Evolutionary conservation across 23 tunicate genomes (phyloP), one percentile per base, ranked within the genome.

Genomic region (Styela clava): DNA sequence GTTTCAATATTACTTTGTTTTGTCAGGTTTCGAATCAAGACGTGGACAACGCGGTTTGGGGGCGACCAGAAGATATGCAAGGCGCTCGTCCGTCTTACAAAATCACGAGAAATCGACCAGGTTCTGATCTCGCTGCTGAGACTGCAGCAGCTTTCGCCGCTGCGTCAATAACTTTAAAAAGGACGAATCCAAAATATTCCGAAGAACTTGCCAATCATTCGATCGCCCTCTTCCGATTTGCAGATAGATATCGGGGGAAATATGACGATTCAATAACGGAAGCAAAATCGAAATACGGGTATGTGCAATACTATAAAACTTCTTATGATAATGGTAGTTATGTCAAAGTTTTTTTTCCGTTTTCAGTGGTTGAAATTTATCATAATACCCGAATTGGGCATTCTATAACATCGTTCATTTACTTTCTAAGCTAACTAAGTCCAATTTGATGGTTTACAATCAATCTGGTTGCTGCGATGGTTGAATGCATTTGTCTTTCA

Each of bases 71-170:
- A 62, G 99, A 95, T 51, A 82, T 83, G 83, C 81, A 31, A n/a
- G 86, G 78, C 20, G 35, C 32, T 12, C 84, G 92, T n/a, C 95
- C 86, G 2, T 86, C 92, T 18, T 95, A 79, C 63, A 84, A 86
- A 52, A 74, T 90, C 2, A 88, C 95, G 19, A 83, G 84, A 22
- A 73, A 56, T 22, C 34, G 74, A 12, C 99, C 96, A 0, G 95
- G 99, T 5, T 89, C 99, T 1, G 99, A 95, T 65, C 82, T 95
- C 25, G 89, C 91, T 1, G 99, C 96, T 2, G 99, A 95, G 64
- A 88, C 95, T 2, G 88, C 96, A 1, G 99, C 99, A 2, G 92
- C 99, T 0, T 29, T 95, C 34, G 96, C 99, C 7, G 89, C 99
- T 0, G 78, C 99, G 1, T 86, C 88, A 12, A 80, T 95, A 24